phyloP scores from a whole-genome alignment of 2,113 vertebrate species.

The Taurulus bubalis region DNA sequence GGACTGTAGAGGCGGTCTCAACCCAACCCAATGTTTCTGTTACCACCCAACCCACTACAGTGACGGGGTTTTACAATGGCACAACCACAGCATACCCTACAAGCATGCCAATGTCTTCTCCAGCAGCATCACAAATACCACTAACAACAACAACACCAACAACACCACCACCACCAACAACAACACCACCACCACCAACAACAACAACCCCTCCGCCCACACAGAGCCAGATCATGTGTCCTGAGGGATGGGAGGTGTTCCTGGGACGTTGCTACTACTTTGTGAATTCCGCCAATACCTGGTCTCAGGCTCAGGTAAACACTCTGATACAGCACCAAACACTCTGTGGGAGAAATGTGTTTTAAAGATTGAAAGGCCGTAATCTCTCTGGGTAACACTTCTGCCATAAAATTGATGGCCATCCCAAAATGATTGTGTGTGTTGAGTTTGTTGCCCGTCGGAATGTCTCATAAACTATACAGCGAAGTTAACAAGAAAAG shows the following conservation, averaged over 20 bases:
- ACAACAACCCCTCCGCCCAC: not conserved
- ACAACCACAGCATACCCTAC: not conserved
- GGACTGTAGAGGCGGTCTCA: not conserved
- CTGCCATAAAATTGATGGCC: too few species aligned
- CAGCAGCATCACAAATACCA: too few species aligned
- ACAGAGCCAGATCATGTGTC: not conserved
- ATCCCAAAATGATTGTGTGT: too few species aligned
- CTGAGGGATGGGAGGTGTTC: conserved; percentile 5
- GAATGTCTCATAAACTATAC: too few species aligned
- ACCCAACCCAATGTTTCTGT: too few species aligned
- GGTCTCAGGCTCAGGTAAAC: conserved; percentile 40
- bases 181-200: not conserved
- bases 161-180: too few species aligned
- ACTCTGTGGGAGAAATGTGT: not conserved
- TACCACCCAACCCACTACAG: not conserved
- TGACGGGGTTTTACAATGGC: not conserved
- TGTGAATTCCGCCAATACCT: not conserved
- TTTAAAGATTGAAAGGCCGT: too few species aligned
- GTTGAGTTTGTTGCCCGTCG: too few species aligned
- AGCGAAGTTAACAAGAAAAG: too few species aligned
- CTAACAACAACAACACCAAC: not conserved
- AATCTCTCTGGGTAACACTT: too few species aligned
- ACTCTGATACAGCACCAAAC: not conserved
- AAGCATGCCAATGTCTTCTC: too few species aligned
- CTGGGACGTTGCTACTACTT: conserved; percentile 35